Evolutionary conservation across 2,797 vertebrate species (phyloP), one percentile per base, ranked within the genome.

Genomic region (Ctenopoma kingsleyae): DNA sequence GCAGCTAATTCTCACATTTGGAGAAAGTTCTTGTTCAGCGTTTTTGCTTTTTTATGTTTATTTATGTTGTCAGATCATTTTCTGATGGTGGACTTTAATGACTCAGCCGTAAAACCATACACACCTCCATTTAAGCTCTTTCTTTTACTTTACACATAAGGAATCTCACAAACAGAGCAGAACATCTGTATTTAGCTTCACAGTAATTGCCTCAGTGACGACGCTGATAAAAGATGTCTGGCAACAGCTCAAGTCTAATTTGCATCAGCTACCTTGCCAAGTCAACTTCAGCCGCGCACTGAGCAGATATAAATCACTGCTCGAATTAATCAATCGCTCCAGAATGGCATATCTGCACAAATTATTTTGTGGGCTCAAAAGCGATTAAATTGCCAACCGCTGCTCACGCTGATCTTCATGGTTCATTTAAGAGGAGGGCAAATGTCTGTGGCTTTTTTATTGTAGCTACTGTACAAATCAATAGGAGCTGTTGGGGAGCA

Each of bases 381-480:
- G 84, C 80, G 78, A 91, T 91, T 91, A 88, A 84, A 86, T 81
- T 64, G 77, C 82, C 84, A 76, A 67, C 46, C 44, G 71, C 83
- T 53, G 81, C 87, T 84, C 67, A 20, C 47, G 57, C 71, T 89
- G 88, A 87, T 88, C 90, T 90, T 87, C 87, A 89, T 35, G 90
- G 55, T 91, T 91, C 81, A 82, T 88, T 92, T 87, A 55, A 85
- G 81, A 81, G 56, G 83, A 89, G 87, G 86, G 79, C 87, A 89
- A 90, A 90, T 87, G 85, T 91, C 90, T 90, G 86, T 81, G 83
- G 69, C 13, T 61, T 70, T 81, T 80, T 74, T 64, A 76, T 83
- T 83, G 74, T 81, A 68, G 87, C 81, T 82, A 92, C 90, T 89
- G 91, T 91, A 91, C 84, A 49, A 71, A 91, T 91, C 89, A 91